Evolutionary conservation across 1,140 invertebrate species (phyloP).

Genomic region (Bombus waltoni): DNA sequence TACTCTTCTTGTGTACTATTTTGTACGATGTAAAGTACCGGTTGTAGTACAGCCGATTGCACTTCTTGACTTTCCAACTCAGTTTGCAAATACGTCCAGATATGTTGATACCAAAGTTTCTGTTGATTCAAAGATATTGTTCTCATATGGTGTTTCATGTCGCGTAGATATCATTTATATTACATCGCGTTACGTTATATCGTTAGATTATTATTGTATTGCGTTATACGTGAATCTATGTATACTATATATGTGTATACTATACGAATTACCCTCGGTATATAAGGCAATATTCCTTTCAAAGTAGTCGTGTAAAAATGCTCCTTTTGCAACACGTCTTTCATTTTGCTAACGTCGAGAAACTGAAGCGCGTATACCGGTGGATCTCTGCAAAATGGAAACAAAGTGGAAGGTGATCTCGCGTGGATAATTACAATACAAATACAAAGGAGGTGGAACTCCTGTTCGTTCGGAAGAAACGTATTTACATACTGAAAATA

Average conservation of each 20-base stretch:
- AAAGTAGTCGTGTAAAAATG: constrained; percentile 95
- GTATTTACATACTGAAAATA: constrained; percentile 89
- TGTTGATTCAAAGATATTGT: constrained; percentile 80
- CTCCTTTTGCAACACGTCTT: constrained; percentile 93
- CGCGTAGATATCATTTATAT: too few relatives aligned
- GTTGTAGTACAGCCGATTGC: constrained; percentile 93
- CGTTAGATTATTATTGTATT: background rate
- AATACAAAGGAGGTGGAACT: too few relatives aligned
- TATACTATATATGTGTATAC: background rate
- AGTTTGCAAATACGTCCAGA: constrained; percentile 94
- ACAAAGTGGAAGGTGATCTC: background rate
- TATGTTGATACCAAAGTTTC: constrained; percentile 98
- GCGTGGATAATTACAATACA: too few relatives aligned
- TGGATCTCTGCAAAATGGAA: constrained; percentile 87
- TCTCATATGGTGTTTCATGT: too few relatives aligned
- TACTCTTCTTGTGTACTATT: constrained; percentile 93
- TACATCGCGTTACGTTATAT: background rate
- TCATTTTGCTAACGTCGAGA: constrained; percentile 96
- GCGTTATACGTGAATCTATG: background rate
- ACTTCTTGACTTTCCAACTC: constrained; percentile 94
- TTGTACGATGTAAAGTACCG: constrained; percentile 94
- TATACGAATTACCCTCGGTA: constrained; percentile 90
- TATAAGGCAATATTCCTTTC: constrained; percentile 92
- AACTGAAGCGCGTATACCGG: constrained; percentile 95
- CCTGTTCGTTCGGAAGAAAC: too few relatives aligned